Conservation (phyloP, 2,888 invertebrate species). For the Pristionchus japonicus region DNA sequence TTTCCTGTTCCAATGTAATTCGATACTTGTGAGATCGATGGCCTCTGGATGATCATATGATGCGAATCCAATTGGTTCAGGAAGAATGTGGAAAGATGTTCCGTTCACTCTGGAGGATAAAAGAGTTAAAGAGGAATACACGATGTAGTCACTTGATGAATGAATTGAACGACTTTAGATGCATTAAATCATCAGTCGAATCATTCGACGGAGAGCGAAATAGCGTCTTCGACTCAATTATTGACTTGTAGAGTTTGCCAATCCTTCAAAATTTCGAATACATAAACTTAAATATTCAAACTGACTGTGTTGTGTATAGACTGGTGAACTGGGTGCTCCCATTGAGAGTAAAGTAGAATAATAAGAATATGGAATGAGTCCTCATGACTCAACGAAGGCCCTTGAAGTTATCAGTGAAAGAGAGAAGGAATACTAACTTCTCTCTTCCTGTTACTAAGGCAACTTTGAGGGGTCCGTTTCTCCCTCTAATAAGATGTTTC, state of each 20-base stretch:
- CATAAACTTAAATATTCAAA: background rate
- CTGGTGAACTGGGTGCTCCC: background rate
- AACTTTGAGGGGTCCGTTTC: background rate
- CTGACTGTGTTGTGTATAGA: background rate
- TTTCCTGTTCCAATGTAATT: background rate
- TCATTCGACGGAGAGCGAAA: background rate
- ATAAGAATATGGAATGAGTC: background rate
- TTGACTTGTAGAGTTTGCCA: background rate
- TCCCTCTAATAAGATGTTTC: background rate
- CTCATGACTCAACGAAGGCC: background rate
- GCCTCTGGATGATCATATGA: background rate
- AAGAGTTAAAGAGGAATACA: background rate
- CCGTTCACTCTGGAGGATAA: background rate
- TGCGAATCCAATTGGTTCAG: background rate
- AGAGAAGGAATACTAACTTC: background rate
- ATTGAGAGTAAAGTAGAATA: background rate
- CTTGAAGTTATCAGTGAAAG: background rate
- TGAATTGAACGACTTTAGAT: background rate
- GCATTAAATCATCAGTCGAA: background rate
- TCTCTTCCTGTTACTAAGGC: slow-evolving; percentile 32
- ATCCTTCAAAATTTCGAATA: background rate
- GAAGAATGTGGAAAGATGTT: background rate
- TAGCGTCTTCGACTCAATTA: background rate
- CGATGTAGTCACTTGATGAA: background rate
- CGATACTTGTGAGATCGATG: background rate